Percentiles rank a stretch among this genome's conserved stretches.
Evolutionary conservation across 2,113 vertebrate genomes (phyloP).

Genomic region (Todiramphus chloris): DNA sequence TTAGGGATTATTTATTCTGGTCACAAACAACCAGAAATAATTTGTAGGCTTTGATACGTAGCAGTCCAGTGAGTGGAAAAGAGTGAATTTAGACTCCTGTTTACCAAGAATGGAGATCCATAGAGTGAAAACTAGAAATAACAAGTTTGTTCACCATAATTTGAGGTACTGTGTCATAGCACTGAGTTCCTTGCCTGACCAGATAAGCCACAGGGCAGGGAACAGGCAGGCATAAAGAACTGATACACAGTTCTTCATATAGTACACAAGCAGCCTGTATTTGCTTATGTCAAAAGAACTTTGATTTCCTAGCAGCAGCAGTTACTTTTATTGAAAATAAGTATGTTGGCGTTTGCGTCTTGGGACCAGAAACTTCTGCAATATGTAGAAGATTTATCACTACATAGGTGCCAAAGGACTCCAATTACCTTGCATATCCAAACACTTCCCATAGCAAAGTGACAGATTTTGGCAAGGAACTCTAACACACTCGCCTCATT

Average conservation of each 20-base stretch:
- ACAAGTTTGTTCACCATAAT: neutral
- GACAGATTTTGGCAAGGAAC: neutral
- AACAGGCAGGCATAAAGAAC: neutral
- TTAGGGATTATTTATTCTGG: neutral
- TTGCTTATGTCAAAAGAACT: neutral
- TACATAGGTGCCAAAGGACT: neutral
- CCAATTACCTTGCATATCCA: neutral
- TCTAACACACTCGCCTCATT: neutral
- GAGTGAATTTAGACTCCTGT: neutral
- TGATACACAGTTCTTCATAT: neutral
- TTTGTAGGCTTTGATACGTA: neutral
- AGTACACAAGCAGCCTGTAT: neutral
- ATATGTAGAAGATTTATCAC: neutral
- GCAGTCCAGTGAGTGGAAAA: neutral
- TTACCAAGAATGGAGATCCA: neutral
- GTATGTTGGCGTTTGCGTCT: neutral
- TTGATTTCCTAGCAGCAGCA: neutral
- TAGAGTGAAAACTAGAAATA: neutral
- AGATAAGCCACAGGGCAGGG: neutral
- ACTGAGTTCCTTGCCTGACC: neutral
- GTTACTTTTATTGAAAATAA: neutral
- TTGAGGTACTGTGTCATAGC: neutral
- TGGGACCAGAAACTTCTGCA: neutral
- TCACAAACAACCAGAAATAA: neutral
- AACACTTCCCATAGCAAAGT: neutral